A percentile compares a stretch with the other conserved stretches of the same genome.
Evolutionary conservation across 1,140 invertebrate genomes (phyloP).

Genomic region (Plodia interpunctella): DNA sequence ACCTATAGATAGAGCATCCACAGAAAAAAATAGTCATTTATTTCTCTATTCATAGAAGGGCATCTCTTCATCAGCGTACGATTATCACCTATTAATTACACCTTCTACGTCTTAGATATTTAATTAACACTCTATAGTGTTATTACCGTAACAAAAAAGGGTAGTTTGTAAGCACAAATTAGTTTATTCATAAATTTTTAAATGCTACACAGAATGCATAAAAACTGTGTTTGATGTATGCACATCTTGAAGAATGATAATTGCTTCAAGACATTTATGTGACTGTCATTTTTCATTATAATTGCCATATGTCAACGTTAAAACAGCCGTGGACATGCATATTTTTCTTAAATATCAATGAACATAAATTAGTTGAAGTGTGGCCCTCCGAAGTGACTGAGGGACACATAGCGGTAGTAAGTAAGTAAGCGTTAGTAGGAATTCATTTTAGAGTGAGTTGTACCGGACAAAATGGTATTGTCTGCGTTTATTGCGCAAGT

Average conservation of each 20-base stretch:
- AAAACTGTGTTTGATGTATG: background rate
- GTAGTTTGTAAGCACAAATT: background rate
- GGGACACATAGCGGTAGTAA: too few species aligned
- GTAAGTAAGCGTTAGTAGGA: too few species aligned
- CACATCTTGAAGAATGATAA: background rate
- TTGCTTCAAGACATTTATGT: background rate
- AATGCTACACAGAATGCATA: background rate
- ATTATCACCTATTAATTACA: constrained; percentile 6
- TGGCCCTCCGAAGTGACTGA: constrained; percentile 58
- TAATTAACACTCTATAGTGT: background rate
- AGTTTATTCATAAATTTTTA: constrained; percentile 3
- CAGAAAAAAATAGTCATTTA: background rate
- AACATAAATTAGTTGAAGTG: too few species aligned
- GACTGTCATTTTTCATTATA: constrained; percentile 1
- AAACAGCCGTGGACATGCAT: background rate
- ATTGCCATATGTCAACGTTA: background rate
- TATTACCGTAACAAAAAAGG: background rate
- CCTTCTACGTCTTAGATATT: background rate
- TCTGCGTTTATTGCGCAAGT: too few species aligned
- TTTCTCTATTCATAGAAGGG: background rate
- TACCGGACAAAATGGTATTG: too few species aligned
- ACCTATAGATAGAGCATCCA: background rate
- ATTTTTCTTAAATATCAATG: too few species aligned
- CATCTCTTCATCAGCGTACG: background rate
- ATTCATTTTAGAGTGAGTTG: too few species aligned